Percentiles rank a stretch among this genome's conserved stretches.
These are phyloP conservation scores for Chaitophorus viminalis DNA, from an alignment of 2,888 invertebrate species.

Conservation along the genomic window DNA sequence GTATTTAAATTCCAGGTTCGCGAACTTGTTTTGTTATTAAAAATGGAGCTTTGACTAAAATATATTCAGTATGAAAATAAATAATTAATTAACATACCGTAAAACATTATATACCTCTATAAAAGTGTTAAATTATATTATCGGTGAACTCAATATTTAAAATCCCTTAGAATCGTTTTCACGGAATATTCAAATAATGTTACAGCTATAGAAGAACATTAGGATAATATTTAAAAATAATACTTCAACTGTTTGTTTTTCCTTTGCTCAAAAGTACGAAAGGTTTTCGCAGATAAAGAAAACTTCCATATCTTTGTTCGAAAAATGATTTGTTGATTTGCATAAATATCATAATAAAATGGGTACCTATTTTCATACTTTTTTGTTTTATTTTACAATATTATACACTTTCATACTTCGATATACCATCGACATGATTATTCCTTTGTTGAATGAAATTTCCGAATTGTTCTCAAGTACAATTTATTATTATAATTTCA, in stretches of 20 bases:
- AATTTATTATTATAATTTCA: slow-evolving; percentile 3
- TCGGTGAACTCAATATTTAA: not conserved
- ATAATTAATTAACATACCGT: not conserved
- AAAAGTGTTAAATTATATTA: not conserved
- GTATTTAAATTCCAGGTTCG: no score
- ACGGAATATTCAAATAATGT: not conserved
- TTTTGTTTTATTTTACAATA: slow-evolving; percentile 5
- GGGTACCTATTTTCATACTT: not conserved
- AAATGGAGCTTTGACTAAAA: not conserved
- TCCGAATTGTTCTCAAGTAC: not conserved
- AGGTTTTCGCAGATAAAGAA: not conserved
- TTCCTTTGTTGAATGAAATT: not conserved
- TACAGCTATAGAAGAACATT: not conserved
- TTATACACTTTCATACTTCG: no score
- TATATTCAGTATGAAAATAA: not conserved
- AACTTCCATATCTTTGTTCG: not conserved
- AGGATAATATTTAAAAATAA: not conserved
- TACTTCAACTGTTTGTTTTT: not conserved
- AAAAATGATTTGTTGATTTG: not conserved
- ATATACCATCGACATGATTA: not conserved
- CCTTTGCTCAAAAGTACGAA: not conserved
- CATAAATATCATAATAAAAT: not conserved
- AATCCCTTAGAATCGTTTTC: not conserved
- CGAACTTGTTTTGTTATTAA: not conserved
- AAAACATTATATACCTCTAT: not conserved